Percentiles rank a stretch among this genome's conserved stretches.
Conservation (phyloP, 2,888 invertebrate genomes). For the Galeopsomyia nigrocyanea region DNA sequence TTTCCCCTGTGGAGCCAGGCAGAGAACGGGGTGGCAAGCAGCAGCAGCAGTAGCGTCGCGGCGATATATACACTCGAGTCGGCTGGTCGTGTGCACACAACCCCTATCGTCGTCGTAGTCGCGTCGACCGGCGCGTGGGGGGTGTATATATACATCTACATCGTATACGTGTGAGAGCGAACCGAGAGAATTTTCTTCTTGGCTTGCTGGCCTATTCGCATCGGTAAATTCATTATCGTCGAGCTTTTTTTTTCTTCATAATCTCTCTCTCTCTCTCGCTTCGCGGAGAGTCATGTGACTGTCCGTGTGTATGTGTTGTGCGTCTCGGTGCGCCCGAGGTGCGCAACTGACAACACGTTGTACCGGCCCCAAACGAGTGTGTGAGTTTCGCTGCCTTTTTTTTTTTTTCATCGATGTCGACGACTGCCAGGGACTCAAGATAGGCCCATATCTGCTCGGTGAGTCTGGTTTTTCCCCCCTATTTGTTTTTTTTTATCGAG, state of each 20-base stretch:
- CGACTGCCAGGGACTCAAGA: conserved; percentile 1
- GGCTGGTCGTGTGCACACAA: too few species aligned
- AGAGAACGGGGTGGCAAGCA: conserved; percentile 32
- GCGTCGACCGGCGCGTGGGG: background rate
- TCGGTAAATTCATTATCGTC: too few species aligned
- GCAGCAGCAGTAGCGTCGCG: conserved; percentile 43
- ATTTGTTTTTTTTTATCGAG: background rate
- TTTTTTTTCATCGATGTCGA: background rate
- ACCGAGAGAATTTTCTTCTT: too few species aligned
- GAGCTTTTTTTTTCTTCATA: too few species aligned
- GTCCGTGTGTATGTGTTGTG: conserved; percentile 19
- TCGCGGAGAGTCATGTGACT: conserved; percentile 1
- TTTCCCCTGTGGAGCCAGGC: conserved; percentile 56
- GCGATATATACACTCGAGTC: too few species aligned
- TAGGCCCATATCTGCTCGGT: conserved; percentile 35
- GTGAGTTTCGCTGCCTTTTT: background rate
- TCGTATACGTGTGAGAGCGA: too few species aligned
- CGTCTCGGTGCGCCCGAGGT: conserved; percentile 27
- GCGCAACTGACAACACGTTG: background rate
- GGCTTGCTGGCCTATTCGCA: too few species aligned
- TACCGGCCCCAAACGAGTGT: background rate
- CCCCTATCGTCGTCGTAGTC: too few species aligned
- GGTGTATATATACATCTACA: background rate
- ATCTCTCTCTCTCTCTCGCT: background rate
- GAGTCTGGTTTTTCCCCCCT: conserved; percentile 17